Conservation (phyloP, 23 tunicate genomes). For the Halocynthia aurantium region DNA sequence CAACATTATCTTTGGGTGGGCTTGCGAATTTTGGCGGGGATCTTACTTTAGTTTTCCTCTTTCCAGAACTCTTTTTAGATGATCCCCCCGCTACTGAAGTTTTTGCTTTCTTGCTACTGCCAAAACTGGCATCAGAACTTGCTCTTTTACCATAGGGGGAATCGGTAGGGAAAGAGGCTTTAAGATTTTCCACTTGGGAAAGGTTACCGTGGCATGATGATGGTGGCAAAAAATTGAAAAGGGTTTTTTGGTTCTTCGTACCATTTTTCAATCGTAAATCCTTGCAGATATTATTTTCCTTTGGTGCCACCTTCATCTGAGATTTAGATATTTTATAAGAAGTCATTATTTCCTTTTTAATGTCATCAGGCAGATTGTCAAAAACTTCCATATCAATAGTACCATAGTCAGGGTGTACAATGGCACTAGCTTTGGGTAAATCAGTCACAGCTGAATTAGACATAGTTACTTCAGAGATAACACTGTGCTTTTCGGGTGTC, state of each 20-base stretch:
- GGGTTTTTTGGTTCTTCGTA: constrained; percentile 3
- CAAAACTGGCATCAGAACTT: neutral
- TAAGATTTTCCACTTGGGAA: neutral
- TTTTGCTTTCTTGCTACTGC: constrained; percentile 9
- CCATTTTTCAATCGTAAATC: neutral
- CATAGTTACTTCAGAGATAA: no score
- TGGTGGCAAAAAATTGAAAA: constrained; percentile 17
- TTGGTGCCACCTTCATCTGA: neutral
- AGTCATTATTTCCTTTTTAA: constrained; percentile 54
- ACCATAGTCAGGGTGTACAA: constrained; percentile 28
- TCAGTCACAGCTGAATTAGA: no score
- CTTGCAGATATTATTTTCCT: no score
- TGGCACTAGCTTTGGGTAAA: neutral
- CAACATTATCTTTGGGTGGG: constrained; percentile 12
- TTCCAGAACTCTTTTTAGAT: constrained; percentile 7
- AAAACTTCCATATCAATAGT: constrained; percentile 73
- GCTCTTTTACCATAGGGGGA: neutral
- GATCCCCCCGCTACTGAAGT: neutral
- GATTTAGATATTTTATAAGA: constrained; percentile 17
- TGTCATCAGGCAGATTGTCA: constrained; percentile 41
- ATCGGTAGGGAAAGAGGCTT: neutral
- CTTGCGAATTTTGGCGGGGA: neutral
- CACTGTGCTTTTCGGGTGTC: no score
- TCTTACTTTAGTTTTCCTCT: constrained; percentile 8
- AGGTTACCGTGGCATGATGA: neutral